Base-by-base conservation (phyloP, 2,888 invertebrate genomes). In the Aspidapion aeneum region DNA sequence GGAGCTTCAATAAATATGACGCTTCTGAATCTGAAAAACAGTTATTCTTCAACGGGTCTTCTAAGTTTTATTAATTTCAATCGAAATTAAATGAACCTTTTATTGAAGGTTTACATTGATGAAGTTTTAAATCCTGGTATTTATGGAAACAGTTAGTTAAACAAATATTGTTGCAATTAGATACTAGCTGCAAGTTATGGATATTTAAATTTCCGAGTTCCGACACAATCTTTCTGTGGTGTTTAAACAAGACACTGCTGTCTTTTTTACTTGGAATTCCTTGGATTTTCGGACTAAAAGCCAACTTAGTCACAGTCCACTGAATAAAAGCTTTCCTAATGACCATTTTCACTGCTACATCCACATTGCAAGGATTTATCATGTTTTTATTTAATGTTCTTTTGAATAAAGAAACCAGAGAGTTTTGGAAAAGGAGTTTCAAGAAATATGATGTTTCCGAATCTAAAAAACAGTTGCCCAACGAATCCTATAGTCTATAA, bases 11-110 rank as follows among this genome's bases (percentile, higher is more conserved):
- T n/a, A n/a, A n/a, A n/a, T n/a, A n/a, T n/a, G n/a, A n/a, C n/a
- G n/a, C n/a, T n/a, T n/a, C n/a, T n/a, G 61, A 88, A 89, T 76
- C 84, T 87, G 17, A 87, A 88, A 1, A 88, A 88, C 74, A 81
- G n/a, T n/a, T n/a, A n/a, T 35, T 35, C 3, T 35, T 12, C 35
- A 35, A 35, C 12, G 35, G 35, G 12, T 35, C 35, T 3, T 35
- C 35, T 35, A 12, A 35, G 35, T 12, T 35, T 35, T 35, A 35
- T 35, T 35, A 35, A 35, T 35, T 35, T 35, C 12, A 35, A 12
- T 3, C 3, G 35, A 35, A 35, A 35, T 12, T 35, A 35, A 35
- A n/a, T n/a, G n/a, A n/a, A n/a, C n/a, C n/a, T n/a, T n/a, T n/a
- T n/a, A n/a, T n/a, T n/a, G n/a, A n/a, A n/a, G n/a, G n/a, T n/a